A percentile compares a stretch with the other conserved stretches of the same genome.
These are phyloP conservation scores for Pelecanoides urinatrix DNA, from an alignment of 2,113 vertebrate genomes.

Conservation along the genomic window DNA sequence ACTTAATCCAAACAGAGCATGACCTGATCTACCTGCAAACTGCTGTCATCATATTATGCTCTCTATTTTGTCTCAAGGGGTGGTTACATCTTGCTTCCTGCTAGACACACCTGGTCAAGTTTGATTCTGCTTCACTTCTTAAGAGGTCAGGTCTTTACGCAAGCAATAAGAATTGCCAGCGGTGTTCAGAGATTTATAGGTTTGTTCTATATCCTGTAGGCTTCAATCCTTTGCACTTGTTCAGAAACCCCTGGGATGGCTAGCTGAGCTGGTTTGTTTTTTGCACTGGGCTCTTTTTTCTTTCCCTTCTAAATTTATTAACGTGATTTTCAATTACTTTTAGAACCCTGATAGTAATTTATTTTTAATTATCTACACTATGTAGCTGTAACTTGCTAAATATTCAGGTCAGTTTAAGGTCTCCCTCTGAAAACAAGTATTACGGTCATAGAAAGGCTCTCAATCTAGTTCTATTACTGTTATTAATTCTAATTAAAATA, in stretches of 20 bases:
- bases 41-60: neutral
- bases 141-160: slow-evolving; percentile 17
- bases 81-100: neutral
- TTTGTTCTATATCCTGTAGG: neutral
- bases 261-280: neutral
- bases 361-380: slow-evolving; percentile 53
- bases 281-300: neutral
- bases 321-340: slow-evolving; percentile 55
- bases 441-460: slow-evolving; percentile 12
- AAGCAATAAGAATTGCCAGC: neutral
- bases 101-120: neutral
- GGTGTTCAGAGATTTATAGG: slow-evolving; percentile 9
- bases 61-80: neutral
- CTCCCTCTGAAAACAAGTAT: neutral
- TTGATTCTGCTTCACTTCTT: slow-evolving; percentile 40
- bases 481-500: slow-evolving; percentile 49
- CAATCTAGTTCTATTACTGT: slow-evolving; percentile 4
- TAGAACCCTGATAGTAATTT: slow-evolving; percentile 47
- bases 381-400: slow-evolving; percentile 49
- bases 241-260: neutral
- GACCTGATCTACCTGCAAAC: neutral
- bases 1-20: slow-evolving; percentile 32
- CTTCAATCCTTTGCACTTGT: neutral
- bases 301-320: slow-evolving; percentile 45
- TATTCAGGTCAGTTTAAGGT: slow-evolving; percentile 55